These are phyloP conservation scores for Muschampia plurimacula DNA, from an alignment of 2,888 invertebrate genomes.

Conservation along the genomic window DNA sequence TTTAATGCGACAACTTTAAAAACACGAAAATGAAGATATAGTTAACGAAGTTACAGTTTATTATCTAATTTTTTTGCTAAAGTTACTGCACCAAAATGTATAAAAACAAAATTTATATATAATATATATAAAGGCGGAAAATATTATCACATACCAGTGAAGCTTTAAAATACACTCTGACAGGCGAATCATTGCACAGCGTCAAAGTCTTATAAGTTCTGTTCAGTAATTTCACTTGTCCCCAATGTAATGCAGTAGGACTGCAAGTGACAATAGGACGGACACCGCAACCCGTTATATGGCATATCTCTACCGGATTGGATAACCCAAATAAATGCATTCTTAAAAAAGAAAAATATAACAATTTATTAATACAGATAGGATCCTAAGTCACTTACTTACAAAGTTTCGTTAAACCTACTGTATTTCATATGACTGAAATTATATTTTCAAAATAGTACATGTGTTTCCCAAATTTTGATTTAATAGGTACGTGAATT, in stretches of 20 bases:
- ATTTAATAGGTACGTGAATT: too few relatives aligned
- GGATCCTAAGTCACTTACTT: neutral
- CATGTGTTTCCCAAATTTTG: too few relatives aligned
- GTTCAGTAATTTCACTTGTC: slow-evolving; percentile 85
- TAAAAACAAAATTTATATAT: too few relatives aligned
- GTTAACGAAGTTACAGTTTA: too few relatives aligned
- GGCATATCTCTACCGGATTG: slow-evolving; percentile 74
- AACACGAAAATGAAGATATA: too few relatives aligned
- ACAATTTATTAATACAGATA: neutral
- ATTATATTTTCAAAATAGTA: too few relatives aligned
- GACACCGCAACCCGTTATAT: slow-evolving; percentile 84
- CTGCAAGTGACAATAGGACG: slow-evolving; percentile 88
- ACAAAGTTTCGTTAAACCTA: neutral
- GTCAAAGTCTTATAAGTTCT: slow-evolving; percentile 78
- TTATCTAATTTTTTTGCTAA: too few relatives aligned
- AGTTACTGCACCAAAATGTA: too few relatives aligned
- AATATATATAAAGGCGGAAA: neutral
- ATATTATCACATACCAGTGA: slow-evolving; percentile 66
- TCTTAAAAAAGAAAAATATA: slow-evolving; percentile 48
- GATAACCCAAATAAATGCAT: slow-evolving; percentile 74
- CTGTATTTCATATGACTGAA: too few relatives aligned
- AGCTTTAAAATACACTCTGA: slow-evolving; percentile 85
- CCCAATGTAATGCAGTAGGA: slow-evolving; percentile 87
- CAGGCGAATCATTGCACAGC: slow-evolving; percentile 89
- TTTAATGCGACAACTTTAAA: too few relatives aligned